phyloP scores from a whole-genome alignment of 2,888 invertebrate species.

The Troides aeacus region DNA sequence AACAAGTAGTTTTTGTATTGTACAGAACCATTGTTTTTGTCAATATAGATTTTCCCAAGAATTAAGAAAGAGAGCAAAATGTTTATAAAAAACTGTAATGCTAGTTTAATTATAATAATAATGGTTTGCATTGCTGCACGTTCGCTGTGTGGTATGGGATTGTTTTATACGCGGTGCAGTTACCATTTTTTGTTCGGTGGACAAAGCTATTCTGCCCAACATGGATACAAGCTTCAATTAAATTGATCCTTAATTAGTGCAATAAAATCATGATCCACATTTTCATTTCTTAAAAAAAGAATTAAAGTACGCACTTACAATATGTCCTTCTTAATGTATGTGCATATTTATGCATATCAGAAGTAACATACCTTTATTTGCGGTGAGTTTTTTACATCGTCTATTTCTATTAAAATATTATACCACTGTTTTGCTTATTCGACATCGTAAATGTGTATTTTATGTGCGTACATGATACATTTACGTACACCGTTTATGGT shows the following conservation, averaged over 20 bases:
- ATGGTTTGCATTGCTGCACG: conserved; percentile 24
- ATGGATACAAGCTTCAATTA: conserved; percentile 61
- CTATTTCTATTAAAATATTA: conserved; percentile 22
- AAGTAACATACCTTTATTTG: conserved; percentile 42
- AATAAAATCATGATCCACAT: conserved; percentile 63
- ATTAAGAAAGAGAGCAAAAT: conserved; percentile 28
- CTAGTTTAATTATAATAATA: conserved; percentile 32
- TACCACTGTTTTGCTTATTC: conserved; percentile 18
- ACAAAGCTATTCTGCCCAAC: conserved; percentile 53
- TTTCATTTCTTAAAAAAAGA: conserved; percentile 54
- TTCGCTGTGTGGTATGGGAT: conserved; percentile 26
- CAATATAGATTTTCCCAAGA: conserved; percentile 26
- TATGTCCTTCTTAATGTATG: conserved; percentile 46
- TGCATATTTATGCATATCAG: conserved; percentile 54
- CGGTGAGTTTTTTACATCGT: conserved; percentile 18
- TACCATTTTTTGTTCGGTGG: conserved; percentile 47
- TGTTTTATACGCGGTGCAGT: conserved; percentile 25
- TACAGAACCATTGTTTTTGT: conserved; percentile 8
- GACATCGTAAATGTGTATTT: conserved; percentile 12
- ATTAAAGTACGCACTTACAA: conserved; percentile 38
- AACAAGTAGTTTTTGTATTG: conserved; percentile 15
- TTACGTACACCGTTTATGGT: conserved; percentile 1
- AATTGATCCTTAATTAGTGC: conserved; percentile 68
- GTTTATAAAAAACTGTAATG: conserved; percentile 23
- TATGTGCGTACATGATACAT: background rate